Evolutionary conservation across 2,797 vertebrate genomes (phyloP).

Genomic region (Coendou prehensilis): DNA sequence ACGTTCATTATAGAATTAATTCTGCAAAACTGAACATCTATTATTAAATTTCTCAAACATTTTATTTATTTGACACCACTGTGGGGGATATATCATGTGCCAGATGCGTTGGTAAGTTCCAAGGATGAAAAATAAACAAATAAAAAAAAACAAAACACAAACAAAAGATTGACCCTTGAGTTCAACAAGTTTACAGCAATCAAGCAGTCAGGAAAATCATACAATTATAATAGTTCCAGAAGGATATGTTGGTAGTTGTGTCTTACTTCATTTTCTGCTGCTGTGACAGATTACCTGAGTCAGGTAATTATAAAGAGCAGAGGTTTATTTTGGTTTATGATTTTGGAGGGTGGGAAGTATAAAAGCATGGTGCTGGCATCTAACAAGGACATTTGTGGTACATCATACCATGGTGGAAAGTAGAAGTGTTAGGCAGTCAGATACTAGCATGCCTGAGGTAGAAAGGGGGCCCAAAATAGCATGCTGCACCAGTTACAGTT

Average conservation of each 20-base stretch:
- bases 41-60: neutral
- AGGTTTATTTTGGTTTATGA: neutral
- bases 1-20: constrained; percentile 10
- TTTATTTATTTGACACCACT: neutral
- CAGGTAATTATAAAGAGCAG: neutral
- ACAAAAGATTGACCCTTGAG: neutral
- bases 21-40: neutral
- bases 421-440: neutral
- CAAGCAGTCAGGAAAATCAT: neutral
- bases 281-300: neutral
- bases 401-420: neutral
- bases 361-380: neutral
- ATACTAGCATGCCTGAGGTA: neutral
- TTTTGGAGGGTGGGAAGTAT: neutral
- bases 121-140: neutral
- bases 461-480: neutral
- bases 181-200: neutral
- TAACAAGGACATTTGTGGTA: neutral
- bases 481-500: neutral
- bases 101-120: neutral
- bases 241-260: neutral
- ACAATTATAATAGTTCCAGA: neutral
- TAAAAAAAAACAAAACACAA: neutral
- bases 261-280: neutral
- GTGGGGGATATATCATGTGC: neutral